phyloP scores from a whole-genome alignment of 2,797 vertebrate genomes.

The Myotis daubentonii region DNA sequence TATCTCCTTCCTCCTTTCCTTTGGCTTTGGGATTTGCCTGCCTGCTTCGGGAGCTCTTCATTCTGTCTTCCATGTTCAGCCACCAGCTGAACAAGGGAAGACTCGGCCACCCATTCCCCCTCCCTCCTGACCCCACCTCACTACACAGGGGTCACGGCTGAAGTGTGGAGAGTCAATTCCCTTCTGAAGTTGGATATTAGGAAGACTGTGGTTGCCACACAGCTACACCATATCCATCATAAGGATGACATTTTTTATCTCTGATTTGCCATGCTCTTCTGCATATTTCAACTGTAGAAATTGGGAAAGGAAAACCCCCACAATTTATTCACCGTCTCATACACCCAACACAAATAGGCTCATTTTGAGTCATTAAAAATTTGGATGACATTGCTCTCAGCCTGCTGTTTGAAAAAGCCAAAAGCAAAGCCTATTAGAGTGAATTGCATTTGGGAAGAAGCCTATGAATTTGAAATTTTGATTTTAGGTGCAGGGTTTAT shows the following conservation, averaged over 20 bases:
- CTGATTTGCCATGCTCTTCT: neutral
- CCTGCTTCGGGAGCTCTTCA: neutral
- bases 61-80: neutral
- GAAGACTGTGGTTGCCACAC: neutral
- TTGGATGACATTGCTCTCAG: conserved; percentile 27
- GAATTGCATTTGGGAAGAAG: conserved; percentile 19
- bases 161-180: neutral
- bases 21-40: neutral
- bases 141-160: neutral
- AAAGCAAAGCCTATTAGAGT: neutral
- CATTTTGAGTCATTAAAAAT: conserved; percentile 33
- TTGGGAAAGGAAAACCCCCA: neutral
- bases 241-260: neutral
- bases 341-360: neutral
- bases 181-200: neutral
- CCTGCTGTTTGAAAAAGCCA: neutral
- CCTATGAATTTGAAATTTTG: conserved; percentile 45
- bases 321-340: conserved; percentile 23
- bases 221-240: neutral
- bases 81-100: neutral
- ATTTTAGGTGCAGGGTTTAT: neutral
- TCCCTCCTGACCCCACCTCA: accelerated
- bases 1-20: neutral
- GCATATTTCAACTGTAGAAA: conserved; percentile 22
- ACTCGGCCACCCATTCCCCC: accelerated